Evolutionary conservation across 2,113 vertebrate genomes (phyloP), one percentile per base, ranked within the genome.

Genomic region (Cercopithecus mona): DNA sequence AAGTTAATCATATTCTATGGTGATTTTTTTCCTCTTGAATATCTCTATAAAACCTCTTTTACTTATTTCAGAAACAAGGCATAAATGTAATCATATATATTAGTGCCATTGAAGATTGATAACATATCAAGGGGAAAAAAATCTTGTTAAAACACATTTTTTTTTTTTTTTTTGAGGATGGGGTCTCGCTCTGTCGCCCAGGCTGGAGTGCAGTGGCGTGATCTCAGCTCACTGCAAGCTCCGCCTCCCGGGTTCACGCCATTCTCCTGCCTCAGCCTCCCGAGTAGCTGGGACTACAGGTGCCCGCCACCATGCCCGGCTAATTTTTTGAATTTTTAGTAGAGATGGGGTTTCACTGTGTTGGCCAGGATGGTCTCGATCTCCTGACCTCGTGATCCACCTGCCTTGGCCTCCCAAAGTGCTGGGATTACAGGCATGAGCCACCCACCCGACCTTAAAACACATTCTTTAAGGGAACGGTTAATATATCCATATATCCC

Each of bases 151-250:
- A 95, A 38, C 2, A 45, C 2, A 2, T 76, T 92, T 23, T 75
- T 5, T 52, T 52, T 52, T 52, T 52, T 52, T 52, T 52, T 52
- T 52, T 14, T 55, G 6, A 55, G 2, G 18, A 55, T 2, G 6
- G 52, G 2, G 52, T 55, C 52, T 55, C 0, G 0, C 18, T 55
- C 52, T 55, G 52, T 55, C 6, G 1, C 18, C 52, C 2, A 55
- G 18, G 52, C 52, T 55, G 52, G 52, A 55, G 18, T 55, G 52
- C 52, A 2, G 6, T 55, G 52, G 52, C 0, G 17, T 1, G 0
- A 55, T 55, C 52, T 20, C 18, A 2, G 52, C 52, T 55, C 18
- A 55, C 52, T 55, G 52, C 52, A 55, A 20, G 52, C 18, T 55
- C 52, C 0, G 0, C 18, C 52, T 55, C 6, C 52, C 52, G 0